Conservation (phyloP, 2,888 invertebrate genomes). For the Carterocephalus palaemon region DNA sequence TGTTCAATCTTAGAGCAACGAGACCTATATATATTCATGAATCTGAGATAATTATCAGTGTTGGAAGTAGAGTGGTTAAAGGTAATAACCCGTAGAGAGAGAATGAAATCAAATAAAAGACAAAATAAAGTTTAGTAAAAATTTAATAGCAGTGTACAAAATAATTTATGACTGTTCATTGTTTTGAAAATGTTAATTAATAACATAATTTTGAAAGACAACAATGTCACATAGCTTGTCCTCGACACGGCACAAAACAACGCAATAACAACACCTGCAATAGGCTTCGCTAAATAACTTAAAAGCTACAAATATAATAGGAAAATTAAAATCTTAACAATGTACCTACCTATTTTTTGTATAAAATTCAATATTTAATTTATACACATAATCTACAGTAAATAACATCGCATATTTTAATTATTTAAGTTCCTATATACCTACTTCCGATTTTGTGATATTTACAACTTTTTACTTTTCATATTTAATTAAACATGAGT, state of each 20-base stretch:
- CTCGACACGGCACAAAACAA: conserved; percentile 29
- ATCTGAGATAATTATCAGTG: background rate
- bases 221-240: conserved; percentile 21
- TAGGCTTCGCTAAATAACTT: conserved; percentile 28
- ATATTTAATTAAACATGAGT: conserved; percentile 7
- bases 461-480: conserved; percentile 32
- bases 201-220: conserved; percentile 35
- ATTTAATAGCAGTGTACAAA: conserved; percentile 58
- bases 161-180: conserved; percentile 44
- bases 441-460: conserved; percentile 30
- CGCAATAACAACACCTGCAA: conserved; percentile 47
- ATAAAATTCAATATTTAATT: conserved; percentile 61
- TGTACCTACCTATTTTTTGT: conserved; percentile 39
- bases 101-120: conserved; percentile 23
- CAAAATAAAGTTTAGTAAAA: conserved; percentile 35
- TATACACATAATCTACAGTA: conserved; percentile 42
- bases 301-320: conserved; percentile 30
- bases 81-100: background rate
- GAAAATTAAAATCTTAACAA: conserved; percentile 30
- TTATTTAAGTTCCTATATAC: conserved; percentile 15
- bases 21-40: too few species aligned
- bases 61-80: background rate
- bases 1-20: too few species aligned
- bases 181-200: conserved; percentile 23
- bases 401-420: conserved; percentile 23